Evolutionary conservation across 2,797 vertebrate species (phyloP).

Genomic region (Austrolebias charrua): DNA sequence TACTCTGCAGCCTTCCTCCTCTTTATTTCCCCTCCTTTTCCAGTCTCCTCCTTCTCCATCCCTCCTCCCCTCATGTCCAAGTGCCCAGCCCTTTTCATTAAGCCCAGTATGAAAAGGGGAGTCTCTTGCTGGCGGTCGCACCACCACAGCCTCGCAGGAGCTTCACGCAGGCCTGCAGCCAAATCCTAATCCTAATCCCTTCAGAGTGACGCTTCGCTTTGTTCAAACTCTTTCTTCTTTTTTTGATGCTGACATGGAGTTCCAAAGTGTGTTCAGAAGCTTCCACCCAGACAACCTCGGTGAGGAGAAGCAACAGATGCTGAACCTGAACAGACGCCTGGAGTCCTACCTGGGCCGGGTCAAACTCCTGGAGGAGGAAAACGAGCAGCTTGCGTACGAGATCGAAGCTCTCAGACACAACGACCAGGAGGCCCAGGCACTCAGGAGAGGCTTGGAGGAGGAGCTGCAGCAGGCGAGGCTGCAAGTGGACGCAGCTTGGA

Average conservation of each 20-base stretch:
- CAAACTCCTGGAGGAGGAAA: constrained; percentile 90
- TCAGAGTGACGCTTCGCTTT: constrained; percentile 24
- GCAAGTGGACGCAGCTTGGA: constrained; percentile 80
- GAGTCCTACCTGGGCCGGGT: constrained; percentile 89
- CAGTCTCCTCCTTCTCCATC: constrained; percentile 45
- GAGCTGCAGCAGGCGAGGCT: constrained; percentile 79
- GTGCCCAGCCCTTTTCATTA: constrained; percentile 68
- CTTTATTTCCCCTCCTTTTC: constrained; percentile 25
- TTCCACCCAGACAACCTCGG: constrained; percentile 54
- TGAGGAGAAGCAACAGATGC: constrained; percentile 89
- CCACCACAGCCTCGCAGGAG: constrained; percentile 49
- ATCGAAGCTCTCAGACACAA: constrained; percentile 71
- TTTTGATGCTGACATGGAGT: constrained; percentile 66
- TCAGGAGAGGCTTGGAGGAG: constrained; percentile 74
- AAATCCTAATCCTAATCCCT: background rate
- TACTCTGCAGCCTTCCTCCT: constrained; percentile 8
- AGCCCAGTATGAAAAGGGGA: constrained; percentile 68
- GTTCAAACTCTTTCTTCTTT: background rate
- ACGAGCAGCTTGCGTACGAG: constrained; percentile 77
- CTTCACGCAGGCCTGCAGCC: constrained; percentile 19
- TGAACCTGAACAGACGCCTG: constrained; percentile 89
- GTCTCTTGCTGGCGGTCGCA: constrained; percentile 60
- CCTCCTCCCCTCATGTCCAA: constrained; percentile 41
- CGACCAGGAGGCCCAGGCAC: constrained; percentile 33
- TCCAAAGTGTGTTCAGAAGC: constrained; percentile 34